A percentile compares a stretch with the other conserved stretches of the same genome.
These are phyloP conservation scores for Marmota flaviventris DNA, from an alignment of 2,113 vertebrate genomes.

Conservation along the genomic window DNA sequence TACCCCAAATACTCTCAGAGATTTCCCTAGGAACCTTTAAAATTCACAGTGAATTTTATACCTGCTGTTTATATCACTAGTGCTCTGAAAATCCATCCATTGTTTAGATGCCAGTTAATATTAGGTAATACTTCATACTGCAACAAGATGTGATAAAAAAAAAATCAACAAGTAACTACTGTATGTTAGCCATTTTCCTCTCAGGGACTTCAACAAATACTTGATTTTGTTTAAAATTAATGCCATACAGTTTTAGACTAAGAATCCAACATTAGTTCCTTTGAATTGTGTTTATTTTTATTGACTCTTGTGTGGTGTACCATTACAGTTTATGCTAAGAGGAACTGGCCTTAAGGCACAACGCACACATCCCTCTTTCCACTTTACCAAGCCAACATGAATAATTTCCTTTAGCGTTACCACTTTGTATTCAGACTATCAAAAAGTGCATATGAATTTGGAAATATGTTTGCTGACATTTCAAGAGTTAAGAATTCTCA, in stretches of 20 bases:
- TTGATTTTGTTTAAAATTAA: constrained; percentile 83
- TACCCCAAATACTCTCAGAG: constrained; percentile 48
- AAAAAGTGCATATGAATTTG: constrained; percentile 55
- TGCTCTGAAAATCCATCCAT: constrained; percentile 80
- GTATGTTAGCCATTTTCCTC: constrained; percentile 81
- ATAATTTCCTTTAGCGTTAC: constrained; percentile 56
- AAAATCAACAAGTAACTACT: constrained; percentile 74
- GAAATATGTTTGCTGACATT: constrained; percentile 65
- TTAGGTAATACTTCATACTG: constrained; percentile 81
- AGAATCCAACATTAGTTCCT: constrained; percentile 22
- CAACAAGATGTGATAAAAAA: constrained; percentile 83
- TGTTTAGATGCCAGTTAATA: constrained; percentile 84
- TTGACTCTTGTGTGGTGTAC: not conserved
- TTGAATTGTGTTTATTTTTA: constrained; percentile 49
- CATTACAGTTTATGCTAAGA: constrained; percentile 22
- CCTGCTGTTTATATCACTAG: constrained; percentile 72
- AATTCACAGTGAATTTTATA: constrained; percentile 79
- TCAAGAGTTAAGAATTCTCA: constrained; percentile 50
- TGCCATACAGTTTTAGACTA: constrained; percentile 42
- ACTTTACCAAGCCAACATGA: constrained; percentile 45
- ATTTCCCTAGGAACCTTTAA: constrained; percentile 72
- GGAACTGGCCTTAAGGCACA: constrained; percentile 43
- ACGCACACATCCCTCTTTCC: constrained; percentile 43
- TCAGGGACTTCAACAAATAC: constrained; percentile 77
- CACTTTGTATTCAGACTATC: constrained; percentile 8